phyloP scores from a whole-genome alignment of 2,113 vertebrate genomes.

The Bujurquina vittata region DNA sequence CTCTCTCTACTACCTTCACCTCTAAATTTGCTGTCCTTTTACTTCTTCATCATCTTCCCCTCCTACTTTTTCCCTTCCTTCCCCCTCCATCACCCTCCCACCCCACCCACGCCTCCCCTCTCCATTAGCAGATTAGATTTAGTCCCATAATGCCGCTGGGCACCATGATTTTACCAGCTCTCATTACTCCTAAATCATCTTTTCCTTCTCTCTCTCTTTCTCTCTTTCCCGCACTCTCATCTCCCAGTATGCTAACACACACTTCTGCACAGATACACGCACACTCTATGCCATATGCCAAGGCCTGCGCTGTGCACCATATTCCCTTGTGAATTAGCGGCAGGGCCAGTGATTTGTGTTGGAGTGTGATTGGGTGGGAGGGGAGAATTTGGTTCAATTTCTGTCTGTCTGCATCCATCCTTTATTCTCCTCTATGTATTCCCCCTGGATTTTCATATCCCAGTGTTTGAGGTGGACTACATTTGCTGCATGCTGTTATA shows the following conservation, averaged over 20 bases:
- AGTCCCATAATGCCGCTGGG: conserved; percentile 75
- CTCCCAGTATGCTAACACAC: conserved; percentile 52
- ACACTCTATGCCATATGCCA: conserved; percentile 49
- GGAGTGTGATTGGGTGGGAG: conserved; percentile 60
- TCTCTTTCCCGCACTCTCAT: conserved; percentile 17
- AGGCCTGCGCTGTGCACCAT: conserved; percentile 27
- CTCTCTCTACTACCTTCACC: conserved; percentile 41
- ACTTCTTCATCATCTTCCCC: conserved; percentile 32
- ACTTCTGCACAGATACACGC: conserved; percentile 31
- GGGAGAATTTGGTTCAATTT: conserved; percentile 62
- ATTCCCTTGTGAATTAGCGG: conserved; percentile 59
- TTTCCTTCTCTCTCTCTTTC: conserved; percentile 49
- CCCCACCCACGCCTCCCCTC: conserved; percentile 47
- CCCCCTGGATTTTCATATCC: conserved; percentile 53
- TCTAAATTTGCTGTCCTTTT: conserved; percentile 24
- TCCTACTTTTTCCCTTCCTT: conserved; percentile 17
- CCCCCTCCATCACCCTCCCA: conserved; percentile 17
- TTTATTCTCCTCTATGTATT: conserved; percentile 49
- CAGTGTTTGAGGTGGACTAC: conserved; percentile 33
- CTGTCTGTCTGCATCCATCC: conserved; percentile 52
- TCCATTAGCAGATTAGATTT: conserved; percentile 82
- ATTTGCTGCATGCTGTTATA: conserved; percentile 21
- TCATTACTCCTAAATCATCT: conserved; percentile 77
- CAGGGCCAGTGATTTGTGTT: conserved; percentile 70
- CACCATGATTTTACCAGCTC: conserved; percentile 74